Percentiles rank a stretch among this genome's conserved stretches.
Evolutionary conservation across 2,888 invertebrate species (phyloP).

Genomic region (Ernsta delagoae): DNA sequence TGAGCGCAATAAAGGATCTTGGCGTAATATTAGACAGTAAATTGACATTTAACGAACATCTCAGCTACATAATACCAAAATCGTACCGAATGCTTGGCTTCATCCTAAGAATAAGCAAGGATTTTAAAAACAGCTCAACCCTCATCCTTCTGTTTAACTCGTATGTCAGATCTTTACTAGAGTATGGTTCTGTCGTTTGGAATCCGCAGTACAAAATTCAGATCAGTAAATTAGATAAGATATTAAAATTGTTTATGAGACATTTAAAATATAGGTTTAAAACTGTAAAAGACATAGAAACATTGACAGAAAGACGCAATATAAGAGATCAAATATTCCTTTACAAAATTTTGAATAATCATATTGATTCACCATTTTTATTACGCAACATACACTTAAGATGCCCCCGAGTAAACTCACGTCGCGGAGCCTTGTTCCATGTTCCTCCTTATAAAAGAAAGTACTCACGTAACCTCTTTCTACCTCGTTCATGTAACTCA

Average conservation of each 20-base stretch:
- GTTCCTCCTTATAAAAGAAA: constrained; percentile 4
- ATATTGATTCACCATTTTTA: constrained; percentile 6
- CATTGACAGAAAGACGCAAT: not conserved
- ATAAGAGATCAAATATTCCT: constrained; percentile 14
- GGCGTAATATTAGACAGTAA: constrained; percentile 14
- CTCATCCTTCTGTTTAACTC: constrained; percentile 11
- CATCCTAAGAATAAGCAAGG: constrained; percentile 13
- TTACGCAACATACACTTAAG: not conserved
- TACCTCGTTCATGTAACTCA: not conserved
- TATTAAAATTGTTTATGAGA: constrained; percentile 12
- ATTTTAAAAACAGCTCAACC: constrained; percentile 15
- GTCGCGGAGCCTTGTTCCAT: constrained; percentile 4
- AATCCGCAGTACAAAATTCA: constrained; percentile 26
- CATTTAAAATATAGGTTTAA: constrained; percentile 19
- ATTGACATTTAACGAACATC: constrained; percentile 9
- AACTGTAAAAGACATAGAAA: not conserved
- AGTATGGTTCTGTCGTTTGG: constrained; percentile 26
- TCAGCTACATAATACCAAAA: constrained; percentile 11
- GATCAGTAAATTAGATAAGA: constrained; percentile 1
- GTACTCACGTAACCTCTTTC: not conserved
- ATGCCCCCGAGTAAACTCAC: constrained; percentile 14
- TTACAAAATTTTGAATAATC: constrained; percentile 12
- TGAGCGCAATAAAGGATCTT: constrained; percentile 13
- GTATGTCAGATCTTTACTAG: constrained; percentile 13
- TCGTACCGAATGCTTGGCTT: constrained; percentile 14